phyloP scores from a whole-genome alignment of 2,888 invertebrate genomes.

The Labia minor region DNA sequence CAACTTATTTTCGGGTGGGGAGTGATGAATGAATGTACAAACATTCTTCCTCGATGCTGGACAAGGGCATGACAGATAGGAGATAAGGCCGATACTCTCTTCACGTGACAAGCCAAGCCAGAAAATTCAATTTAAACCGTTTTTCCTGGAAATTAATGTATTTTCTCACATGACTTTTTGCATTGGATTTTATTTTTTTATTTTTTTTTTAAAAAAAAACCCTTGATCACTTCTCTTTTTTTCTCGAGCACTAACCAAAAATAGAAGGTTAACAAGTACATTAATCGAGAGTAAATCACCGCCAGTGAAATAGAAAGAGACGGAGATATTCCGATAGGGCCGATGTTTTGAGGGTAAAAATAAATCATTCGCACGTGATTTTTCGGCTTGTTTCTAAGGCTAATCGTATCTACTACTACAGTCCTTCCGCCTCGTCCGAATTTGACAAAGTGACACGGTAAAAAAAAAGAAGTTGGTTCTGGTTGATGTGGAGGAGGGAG shows the following conservation, averaged over 20 bases:
- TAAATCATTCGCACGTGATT: conserved; percentile 7
- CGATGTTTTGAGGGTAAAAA: not conserved
- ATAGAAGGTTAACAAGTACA: not conserved
- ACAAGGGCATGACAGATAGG: not conserved
- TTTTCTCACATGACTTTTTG: not conserved
- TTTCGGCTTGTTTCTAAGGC: not conserved
- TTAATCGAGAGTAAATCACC: not conserved
- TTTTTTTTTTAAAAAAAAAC: no score
- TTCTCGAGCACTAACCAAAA: not conserved
- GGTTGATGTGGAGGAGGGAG: no score
- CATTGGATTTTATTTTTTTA: no score
- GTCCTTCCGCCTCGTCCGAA: not conserved
- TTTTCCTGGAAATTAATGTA: not conserved
- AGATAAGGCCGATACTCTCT: not conserved
- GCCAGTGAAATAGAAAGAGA: no score
- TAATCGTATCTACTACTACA: not conserved
- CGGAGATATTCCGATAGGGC: not conserved
- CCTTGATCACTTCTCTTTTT: no score
- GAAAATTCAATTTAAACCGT: not conserved
- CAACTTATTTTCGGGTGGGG: not conserved
- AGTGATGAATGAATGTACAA: conserved; percentile 7
- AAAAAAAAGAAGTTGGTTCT: no score
- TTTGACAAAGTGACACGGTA: not conserved
- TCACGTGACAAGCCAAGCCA: not conserved
- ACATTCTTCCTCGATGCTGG: not conserved